phyloP scores from a whole-genome alignment of 2,797 vertebrate species.

The Mus caroli region DNA sequence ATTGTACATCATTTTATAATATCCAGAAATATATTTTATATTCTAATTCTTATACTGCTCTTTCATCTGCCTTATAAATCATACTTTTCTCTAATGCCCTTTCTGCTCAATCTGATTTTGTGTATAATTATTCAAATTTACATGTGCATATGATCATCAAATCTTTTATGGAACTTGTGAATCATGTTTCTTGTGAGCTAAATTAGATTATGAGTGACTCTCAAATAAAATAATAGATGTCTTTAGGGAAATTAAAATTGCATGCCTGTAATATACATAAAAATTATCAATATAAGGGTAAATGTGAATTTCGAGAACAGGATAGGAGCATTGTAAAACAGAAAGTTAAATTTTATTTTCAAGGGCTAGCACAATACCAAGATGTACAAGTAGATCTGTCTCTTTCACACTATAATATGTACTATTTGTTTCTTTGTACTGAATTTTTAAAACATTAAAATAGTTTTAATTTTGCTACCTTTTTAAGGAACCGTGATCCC shows the following conservation, averaged over 20 bases:
- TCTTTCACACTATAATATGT: background rate
- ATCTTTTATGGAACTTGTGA: background rate
- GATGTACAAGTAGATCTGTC: background rate
- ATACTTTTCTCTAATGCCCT: background rate
- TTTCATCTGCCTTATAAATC: conserved; percentile 8
- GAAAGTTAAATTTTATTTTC: background rate
- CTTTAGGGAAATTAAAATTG: conserved; percentile 24
- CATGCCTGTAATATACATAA: background rate
- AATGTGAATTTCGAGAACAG: conserved; percentile 12
- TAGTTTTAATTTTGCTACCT: background rate
- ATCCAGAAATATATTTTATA: background rate
- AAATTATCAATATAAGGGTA: background rate
- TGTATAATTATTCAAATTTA: background rate
- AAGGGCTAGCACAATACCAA: background rate
- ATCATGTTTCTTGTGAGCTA: background rate
- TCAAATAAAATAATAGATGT: conserved; percentile 6
- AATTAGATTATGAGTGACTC: background rate
- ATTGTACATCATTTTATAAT: background rate
- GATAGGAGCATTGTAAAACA: background rate
- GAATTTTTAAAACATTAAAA: background rate
- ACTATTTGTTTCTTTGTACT: background rate
- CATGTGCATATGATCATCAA: background rate
- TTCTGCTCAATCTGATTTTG: background rate
- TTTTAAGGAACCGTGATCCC: background rate
- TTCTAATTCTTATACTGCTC: background rate